These are phyloP conservation scores for Hormaphis cornu DNA, from an alignment of 1,140 invertebrate genomes.

Conservation along the genomic window DNA sequence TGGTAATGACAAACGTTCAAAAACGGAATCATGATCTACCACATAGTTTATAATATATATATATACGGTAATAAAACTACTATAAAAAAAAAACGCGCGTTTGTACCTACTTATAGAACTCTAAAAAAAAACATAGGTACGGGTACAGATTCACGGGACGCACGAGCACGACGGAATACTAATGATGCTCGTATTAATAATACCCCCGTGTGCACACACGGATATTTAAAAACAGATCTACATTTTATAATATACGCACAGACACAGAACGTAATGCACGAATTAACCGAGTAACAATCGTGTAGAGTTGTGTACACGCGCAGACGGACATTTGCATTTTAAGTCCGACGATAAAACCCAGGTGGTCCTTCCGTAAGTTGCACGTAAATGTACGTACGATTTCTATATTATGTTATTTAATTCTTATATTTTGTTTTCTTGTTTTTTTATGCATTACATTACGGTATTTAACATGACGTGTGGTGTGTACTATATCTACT, in stretches of 20 bases:
- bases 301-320: slow-evolving; percentile 1
- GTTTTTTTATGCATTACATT: no score
- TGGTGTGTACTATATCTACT: no score
- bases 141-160: not conserved
- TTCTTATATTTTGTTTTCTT: no score
- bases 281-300: slow-evolving; percentile 18
- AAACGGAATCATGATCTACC: no score
- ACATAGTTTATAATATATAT: no score
- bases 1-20: no score
- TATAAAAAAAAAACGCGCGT: no score
- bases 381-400: not conserved
- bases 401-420: not conserved
- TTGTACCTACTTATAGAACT: no score
- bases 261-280: not conserved
- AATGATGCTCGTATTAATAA: not conserved
- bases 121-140: not conserved
- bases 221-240: slow-evolving; percentile 20
- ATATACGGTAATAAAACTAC: no score
- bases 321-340: not conserved
- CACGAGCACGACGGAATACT: slow-evolving; percentile 5
- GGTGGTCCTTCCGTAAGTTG: slow-evolving; percentile 2
- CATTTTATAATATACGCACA: no score
- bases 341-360: not conserved
- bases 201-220: not conserved
- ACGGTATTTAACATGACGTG: no score